phyloP scores from a whole-genome alignment of 2,113 vertebrate species.

The Psittacula cyanocephala region DNA sequence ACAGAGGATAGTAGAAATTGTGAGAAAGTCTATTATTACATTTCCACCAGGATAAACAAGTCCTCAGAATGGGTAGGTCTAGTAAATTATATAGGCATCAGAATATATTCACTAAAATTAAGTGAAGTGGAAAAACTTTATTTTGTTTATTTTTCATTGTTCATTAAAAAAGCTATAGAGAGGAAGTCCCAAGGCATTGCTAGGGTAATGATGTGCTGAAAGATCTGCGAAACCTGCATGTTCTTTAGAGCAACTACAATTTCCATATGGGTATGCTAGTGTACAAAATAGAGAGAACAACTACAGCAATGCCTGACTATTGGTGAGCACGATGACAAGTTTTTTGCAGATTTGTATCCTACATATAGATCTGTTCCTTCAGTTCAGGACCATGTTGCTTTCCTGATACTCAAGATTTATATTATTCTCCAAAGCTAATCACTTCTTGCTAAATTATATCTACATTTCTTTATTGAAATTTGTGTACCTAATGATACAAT shows the following conservation, averaged over 20 bases:
- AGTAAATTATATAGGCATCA: not conserved
- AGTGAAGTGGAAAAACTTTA: not conserved
- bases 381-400: not conserved
- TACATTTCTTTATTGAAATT: not conserved
- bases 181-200: not conserved
- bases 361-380: not conserved
- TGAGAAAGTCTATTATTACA: not conserved
- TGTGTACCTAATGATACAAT: not conserved
- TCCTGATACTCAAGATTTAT: not conserved
- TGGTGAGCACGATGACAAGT: fast-evolving
- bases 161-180: not conserved
- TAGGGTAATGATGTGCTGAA: not conserved
- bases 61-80: not conserved
- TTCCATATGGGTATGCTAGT: too few relatives aligned
- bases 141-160: not conserved
- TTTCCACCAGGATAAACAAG: not conserved
- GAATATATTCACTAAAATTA: not conserved
- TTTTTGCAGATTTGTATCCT: not conserved
- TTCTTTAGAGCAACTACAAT: not conserved
- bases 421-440: not conserved
- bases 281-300: not conserved
- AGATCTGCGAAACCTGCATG: too few relatives aligned
- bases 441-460: not conserved
- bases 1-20: not conserved
- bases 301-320: fast-evolving